phyloP scores from a whole-genome alignment of 2,797 vertebrate species.

The Anabacerthia variegaticeps region DNA sequence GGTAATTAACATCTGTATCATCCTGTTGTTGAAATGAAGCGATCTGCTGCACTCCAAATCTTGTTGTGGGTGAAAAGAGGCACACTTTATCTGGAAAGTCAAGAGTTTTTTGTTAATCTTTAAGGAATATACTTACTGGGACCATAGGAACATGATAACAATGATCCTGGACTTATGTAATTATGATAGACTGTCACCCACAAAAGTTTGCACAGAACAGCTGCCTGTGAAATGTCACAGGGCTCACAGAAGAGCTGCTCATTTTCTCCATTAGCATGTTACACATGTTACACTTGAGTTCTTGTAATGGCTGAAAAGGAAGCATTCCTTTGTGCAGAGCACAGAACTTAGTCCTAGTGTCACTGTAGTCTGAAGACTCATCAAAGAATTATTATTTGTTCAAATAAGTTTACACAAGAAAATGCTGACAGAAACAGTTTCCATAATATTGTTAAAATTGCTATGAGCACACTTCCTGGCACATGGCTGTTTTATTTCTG shows the following conservation, averaged over 20 bases:
- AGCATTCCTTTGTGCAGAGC: neutral
- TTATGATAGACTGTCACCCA: neutral
- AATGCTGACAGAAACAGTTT: neutral
- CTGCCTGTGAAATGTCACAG: neutral
- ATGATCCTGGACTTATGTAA: neutral
- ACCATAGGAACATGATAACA: neutral
- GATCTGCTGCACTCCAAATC: neutral
- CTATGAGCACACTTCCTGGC: neutral
- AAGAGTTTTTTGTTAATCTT: neutral
- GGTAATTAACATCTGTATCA: slow-evolving; percentile 73
- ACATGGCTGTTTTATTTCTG: neutral
- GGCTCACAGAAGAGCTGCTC: neutral
- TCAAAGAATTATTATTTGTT: neutral
- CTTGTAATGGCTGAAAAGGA: neutral
- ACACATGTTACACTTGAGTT: neutral
- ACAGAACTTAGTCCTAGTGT: neutral
- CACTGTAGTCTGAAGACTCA: neutral
- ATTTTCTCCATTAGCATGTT: neutral
- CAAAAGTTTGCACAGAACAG: neutral
- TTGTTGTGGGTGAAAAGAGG: neutral
- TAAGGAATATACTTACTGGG: neutral
- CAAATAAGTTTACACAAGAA: neutral
- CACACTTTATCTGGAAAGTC: neutral
- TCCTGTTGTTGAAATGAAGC: neutral
- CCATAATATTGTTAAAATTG: neutral